These are phyloP conservation scores for Oegoconia quadripuncta DNA, from an alignment of 2,888 invertebrate genomes.

Conservation along the genomic window DNA sequence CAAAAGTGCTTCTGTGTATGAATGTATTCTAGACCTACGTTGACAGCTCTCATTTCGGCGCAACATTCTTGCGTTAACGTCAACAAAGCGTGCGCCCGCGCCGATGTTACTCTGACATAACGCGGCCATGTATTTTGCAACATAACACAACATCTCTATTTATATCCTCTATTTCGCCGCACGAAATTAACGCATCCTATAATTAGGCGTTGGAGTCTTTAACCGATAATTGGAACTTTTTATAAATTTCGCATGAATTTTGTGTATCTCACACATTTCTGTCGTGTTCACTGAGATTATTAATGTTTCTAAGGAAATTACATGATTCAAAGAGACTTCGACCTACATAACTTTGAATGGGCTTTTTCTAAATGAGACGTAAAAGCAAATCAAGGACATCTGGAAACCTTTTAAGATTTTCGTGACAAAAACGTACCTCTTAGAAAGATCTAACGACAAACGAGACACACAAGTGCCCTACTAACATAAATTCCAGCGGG, in stretches of 20 bases:
- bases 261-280: slow-evolving; percentile 19
- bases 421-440: slow-evolving; percentile 25
- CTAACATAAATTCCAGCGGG: slow-evolving; percentile 36
- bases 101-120: slow-evolving; percentile 62
- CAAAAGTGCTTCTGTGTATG: no score
- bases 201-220: slow-evolving; percentile 70
- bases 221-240: slow-evolving; percentile 69
- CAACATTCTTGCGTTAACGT: slow-evolving; percentile 22
- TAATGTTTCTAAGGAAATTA: slow-evolving; percentile 10
- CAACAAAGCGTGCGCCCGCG: slow-evolving; percentile 28
- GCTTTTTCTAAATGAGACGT: slow-evolving; percentile 30
- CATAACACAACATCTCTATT: slow-evolving; percentile 48
- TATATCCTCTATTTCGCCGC: slow-evolving; percentile 53
- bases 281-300: slow-evolving; percentile 18
- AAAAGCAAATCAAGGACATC: slow-evolving; percentile 53
- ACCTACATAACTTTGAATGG: slow-evolving; percentile 17
- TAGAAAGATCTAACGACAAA: slow-evolving; percentile 10
- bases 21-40: slow-evolving; percentile 2
- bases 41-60: slow-evolving; percentile 33
- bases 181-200: slow-evolving; percentile 63
- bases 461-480: slow-evolving; percentile 25
- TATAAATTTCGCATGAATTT: slow-evolving; percentile 34
- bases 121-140: slow-evolving; percentile 74
- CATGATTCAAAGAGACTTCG: slow-evolving; percentile 16
- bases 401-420: slow-evolving; percentile 26